Base-by-base conservation (phyloP, 1,140 invertebrate species). In the Tachypleus tridentatus region DNA sequence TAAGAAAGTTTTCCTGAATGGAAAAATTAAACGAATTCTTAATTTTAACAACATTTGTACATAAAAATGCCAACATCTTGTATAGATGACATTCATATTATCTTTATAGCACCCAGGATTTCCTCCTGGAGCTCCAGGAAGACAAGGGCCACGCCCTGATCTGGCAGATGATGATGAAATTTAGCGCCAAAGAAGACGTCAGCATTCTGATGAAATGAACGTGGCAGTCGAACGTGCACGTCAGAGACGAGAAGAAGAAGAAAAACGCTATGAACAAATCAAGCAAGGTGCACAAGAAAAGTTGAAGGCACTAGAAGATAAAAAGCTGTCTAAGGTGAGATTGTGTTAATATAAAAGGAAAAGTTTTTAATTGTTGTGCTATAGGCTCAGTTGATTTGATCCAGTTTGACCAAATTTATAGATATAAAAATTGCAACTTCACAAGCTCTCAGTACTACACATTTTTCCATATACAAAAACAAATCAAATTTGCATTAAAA, bases 171-270 rank as follows among this genome's bases (percentile, higher is more conserved):
- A 89, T 63, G 87, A 89, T 61, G 86, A 89, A 71, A 74, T 86
- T 7, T 87, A 86, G 84, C 81, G 82, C 9, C 85, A 88, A 69
- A 80, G 83, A 67, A 80, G 86, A 11, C 80, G 83, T 64, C 74
- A 77, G 65, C 82, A 87, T 60, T 83, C 85, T 68, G 78, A 82
- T 73, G 83, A 88, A 76, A 80, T 91, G 11, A 84, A 83, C 3
- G 80, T 82, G 54, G 86, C 83, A 3, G 84, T 88, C 4, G 87
- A 88, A 68, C 80, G 87, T 61, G 89, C 89, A 1, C 82, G 86
- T 48, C 84, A 86, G 68, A 80, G 86, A 9, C 86, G 88, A 70
- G 86, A 89, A 71, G 87, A 91, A 71, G 88, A 90, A 73, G 88
- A 91, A 73, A 86, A 88, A 70, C 82, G 86, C 60, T 87, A 82